These are phyloP conservation scores for Leptatherina wallacei DNA, from an alignment of 2,797 vertebrate species.

Conservation along the genomic window DNA sequence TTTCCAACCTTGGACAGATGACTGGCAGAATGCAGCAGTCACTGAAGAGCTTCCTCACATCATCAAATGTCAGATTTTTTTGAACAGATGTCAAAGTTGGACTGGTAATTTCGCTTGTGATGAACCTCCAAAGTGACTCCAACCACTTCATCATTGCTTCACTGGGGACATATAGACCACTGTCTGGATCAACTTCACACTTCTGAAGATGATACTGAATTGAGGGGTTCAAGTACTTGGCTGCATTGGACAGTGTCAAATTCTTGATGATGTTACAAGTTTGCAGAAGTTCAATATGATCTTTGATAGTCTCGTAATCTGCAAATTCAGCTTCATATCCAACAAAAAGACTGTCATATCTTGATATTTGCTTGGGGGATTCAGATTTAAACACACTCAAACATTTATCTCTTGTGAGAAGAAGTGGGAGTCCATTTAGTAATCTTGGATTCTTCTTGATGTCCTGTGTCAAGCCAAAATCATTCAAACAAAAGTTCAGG, in stretches of 20 bases:
- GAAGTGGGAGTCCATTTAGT: slow-evolving; percentile 76
- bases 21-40: slow-evolving; percentile 76
- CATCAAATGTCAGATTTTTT: slow-evolving; percentile 46
- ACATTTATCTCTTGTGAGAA: slow-evolving; percentile 77
- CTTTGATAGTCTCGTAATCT: slow-evolving; percentile 1
- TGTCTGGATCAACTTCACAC: slow-evolving; percentile 53
- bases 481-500: slow-evolving; percentile 72
- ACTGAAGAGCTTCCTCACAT: slow-evolving; percentile 66
- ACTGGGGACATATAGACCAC: slow-evolving; percentile 53
- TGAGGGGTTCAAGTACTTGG: too few relatives aligned
- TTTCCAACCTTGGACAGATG: slow-evolving; percentile 63
- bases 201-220: too few relatives aligned
- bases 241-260: slow-evolving; percentile 65
- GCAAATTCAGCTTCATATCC: slow-evolving; percentile 66
- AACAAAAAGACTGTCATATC: slow-evolving; percentile 58
- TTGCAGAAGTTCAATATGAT: neutral
- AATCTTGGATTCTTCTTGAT: rapidly evolving
- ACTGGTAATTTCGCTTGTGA: too few relatives aligned
- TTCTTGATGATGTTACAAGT: slow-evolving; percentile 46
- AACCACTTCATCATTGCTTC: slow-evolving; percentile 56
- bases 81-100: too few relatives aligned
- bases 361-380: slow-evolving; percentile 67
- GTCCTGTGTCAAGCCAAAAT: neutral
- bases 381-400: slow-evolving; percentile 69
- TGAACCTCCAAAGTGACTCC: slow-evolving; percentile 69